Evolutionary conservation across 1,140 invertebrate genomes (phyloP).

Genomic region (Trichomalopsis sarcophagae): DNA sequence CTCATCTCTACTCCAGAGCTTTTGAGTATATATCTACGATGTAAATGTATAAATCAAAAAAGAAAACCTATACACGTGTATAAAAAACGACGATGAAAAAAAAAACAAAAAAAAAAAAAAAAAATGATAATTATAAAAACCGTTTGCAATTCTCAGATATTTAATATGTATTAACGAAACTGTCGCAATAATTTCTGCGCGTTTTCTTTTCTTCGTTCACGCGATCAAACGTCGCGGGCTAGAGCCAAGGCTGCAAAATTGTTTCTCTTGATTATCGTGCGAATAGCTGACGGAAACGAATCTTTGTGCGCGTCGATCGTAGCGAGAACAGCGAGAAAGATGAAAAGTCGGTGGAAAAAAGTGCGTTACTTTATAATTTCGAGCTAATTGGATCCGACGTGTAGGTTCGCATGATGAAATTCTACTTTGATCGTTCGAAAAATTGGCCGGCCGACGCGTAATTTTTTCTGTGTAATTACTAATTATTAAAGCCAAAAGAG

Average conservation of each 20-base stretch:
- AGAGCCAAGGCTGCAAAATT: neutral
- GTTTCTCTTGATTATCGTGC: neutral
- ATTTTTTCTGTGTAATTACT: constrained; percentile 28
- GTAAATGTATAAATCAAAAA: constrained; percentile 40
- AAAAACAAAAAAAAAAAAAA: constrained; percentile 10
- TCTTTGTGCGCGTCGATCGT: constrained; percentile 32
- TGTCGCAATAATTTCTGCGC: neutral
- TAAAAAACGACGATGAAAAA: neutral
- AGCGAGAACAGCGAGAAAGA: constrained; percentile 1
- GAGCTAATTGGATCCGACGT: neutral
- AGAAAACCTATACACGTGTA: neutral
- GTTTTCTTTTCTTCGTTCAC: constrained; percentile 4
- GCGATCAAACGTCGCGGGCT: neutral
- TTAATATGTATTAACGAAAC: neutral
- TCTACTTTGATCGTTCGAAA: neutral
- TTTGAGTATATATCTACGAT: constrained; percentile 12
- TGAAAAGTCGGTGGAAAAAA: neutral
- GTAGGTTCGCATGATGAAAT: neutral
- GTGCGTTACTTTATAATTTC: neutral
- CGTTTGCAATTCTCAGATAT: neutral
- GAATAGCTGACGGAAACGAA: neutral
- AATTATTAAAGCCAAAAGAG: constrained; percentile 25
- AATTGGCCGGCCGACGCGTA: constrained; percentile 18
- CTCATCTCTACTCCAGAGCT: constrained; percentile 12
- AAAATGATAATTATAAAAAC: constrained; percentile 18